Percentiles rank a stretch among this genome's conserved stretches.
Conservation (phyloP, 2,113 vertebrate genomes). For the Nyctereutes procyonoides region DNA sequence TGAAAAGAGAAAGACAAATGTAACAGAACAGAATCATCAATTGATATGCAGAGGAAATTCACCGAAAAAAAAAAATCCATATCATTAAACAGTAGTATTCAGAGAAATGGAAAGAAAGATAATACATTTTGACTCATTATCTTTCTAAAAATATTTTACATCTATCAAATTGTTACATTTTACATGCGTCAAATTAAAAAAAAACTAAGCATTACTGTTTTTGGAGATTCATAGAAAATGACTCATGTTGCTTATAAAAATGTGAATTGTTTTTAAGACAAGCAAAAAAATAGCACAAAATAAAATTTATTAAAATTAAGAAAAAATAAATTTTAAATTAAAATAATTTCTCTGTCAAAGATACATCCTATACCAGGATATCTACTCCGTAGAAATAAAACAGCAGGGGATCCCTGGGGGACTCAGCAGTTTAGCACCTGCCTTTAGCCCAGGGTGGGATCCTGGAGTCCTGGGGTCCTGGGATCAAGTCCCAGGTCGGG, state of each 20-base stretch:
- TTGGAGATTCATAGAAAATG: not conserved
- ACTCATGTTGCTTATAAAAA: not conserved
- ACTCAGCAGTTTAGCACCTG: no score
- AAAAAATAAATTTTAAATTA: not conserved
- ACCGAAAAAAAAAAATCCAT: not conserved
- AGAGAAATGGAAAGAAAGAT: not conserved
- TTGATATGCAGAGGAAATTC: not conserved
- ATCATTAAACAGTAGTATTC: not conserved
- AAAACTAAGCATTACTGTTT: not conserved
- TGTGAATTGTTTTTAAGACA: not conserved
- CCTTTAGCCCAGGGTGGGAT: no score
- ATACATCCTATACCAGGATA: not conserved
- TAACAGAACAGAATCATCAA: not conserved
- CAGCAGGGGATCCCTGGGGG: not conserved
- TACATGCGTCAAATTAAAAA: not conserved
- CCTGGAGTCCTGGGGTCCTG: no score
- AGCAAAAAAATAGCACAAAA: not conserved
- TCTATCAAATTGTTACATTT: not conserved
- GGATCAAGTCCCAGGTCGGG: no score
- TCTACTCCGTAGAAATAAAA: not conserved
- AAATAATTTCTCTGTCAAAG: not conserved
- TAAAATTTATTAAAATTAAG: not conserved
- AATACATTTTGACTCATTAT: not conserved
- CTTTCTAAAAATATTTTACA: not conserved
- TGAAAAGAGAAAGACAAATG: not conserved